These are phyloP conservation scores for Agraylea sexmaculata DNA, from an alignment of 1,140 invertebrate species.

Conservation along the genomic window DNA sequence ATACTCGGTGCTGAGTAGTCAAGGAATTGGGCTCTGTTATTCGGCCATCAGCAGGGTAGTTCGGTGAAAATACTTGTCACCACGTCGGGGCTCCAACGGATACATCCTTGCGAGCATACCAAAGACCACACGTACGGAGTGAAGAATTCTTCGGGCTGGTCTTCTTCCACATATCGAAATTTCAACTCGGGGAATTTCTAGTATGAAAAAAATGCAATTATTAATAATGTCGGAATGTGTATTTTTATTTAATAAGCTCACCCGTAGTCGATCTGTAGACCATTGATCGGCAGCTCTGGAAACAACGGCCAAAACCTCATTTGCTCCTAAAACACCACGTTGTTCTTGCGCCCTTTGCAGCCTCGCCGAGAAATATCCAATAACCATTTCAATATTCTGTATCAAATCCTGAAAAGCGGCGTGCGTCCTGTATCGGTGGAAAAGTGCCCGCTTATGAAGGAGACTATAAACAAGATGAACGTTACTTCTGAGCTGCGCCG, in stretches of 20 bases:
- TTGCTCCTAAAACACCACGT: constrained; percentile 59
- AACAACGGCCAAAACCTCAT: constrained; percentile 75
- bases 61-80: constrained; percentile 37
- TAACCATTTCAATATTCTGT: constrained; percentile 91
- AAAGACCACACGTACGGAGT: constrained; percentile 98
- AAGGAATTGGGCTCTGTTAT: constrained; percentile 19
- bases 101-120: constrained; percentile 64
- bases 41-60: too few species aligned
- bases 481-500: constrained; percentile 80
- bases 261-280: constrained; percentile 83
- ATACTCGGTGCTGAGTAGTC: not conserved
- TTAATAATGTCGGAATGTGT: constrained; percentile 7
- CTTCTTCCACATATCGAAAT: constrained; percentile 98
- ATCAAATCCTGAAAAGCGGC: constrained; percentile 90
- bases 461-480: constrained; percentile 92
- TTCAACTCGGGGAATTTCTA: constrained; percentile 98
- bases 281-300: constrained; percentile 77
- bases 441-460: constrained; percentile 86
- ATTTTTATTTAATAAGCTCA: constrained; percentile 31
- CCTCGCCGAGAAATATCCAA: constrained; percentile 74
- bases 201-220: constrained; percentile 27
- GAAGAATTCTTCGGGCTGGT: constrained; percentile 97
- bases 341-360: constrained; percentile 55
- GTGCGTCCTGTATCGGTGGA: constrained; percentile 77
- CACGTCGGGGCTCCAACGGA: constrained; percentile 64